Evolutionary conservation across 2,797 vertebrate species (phyloP), one percentile per base, ranked within the genome.

Genomic region (Helicolenus hilgendorfi): DNA sequence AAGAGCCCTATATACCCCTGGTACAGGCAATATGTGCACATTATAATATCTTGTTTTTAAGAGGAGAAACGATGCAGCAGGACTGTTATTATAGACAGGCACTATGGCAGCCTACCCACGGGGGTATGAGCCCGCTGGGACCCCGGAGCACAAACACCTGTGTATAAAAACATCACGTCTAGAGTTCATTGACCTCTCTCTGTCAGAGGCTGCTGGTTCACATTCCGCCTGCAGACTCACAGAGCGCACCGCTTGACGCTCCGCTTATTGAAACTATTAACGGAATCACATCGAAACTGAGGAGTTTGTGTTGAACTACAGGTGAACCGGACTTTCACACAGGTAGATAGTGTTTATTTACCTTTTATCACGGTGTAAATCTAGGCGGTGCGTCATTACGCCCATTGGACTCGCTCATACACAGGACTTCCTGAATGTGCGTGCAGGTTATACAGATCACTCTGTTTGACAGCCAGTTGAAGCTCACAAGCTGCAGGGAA

Each of bases 151-250:
- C 63, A 95, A 96, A 94, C 94, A 96, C 84, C 83, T 89, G 72
- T 49, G 22, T 31, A 45, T 31, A 38, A 72, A 88, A 83, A 77
- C 71, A 89, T 18, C 56, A 3, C 24, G 1, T 73, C 27, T 24
- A 62, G 75, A 96, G 96, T 96, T 96, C 95, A 96, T 79, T 95
- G 96, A 96, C 92, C 95, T 79, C 89, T n/a, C 36, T 38, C 36
- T 38, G 36, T 38, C 94, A 92, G 96, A 96, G 5, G 5, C 38
- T 41, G 59, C 63, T 77, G 4, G 73, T 91, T 86, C 77, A 49
- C 83, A 79, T 89, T 2, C 36, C 53, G 72, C 64, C 27, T 36
- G 5, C 4, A 2, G 11, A 11, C 72, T 14, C 79, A 2, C 63
- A 1, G 9, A 5, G 36, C 68, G 49, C 83, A 59, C 26, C 83